Evolutionary conservation across 2,797 vertebrate species (phyloP), one percentile per base, ranked within the genome.

Genomic region (Holocentrus rufus): DNA sequence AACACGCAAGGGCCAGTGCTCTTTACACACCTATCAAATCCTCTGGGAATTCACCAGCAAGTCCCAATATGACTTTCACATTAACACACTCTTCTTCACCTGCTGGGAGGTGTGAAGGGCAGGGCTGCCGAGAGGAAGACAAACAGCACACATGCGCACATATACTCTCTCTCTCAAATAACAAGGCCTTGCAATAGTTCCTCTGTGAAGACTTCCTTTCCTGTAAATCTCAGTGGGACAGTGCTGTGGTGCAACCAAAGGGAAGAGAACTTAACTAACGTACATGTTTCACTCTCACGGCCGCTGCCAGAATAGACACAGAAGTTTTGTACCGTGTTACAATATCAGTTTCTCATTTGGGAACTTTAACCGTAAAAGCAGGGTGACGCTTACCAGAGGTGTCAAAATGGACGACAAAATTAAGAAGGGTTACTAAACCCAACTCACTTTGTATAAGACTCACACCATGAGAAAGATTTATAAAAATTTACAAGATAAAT

Each of bases 1-100:
- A 23, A 65, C 72, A 61, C 1, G 10, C 2, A 4, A 0, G 15
- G 39, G 13, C 23, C 53, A 8, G 50, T 25, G 69, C n/a, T 54
- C 7, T 49, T 14, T 50, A 36, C 20, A 72, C 54, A 65, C 23
- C 17, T 44, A 36, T 17, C 17, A 23, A 52, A 50, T 22, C 58
- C 11, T 66, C 10, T 27, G 34, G 23, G 30, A 49, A 61, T 59
- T 55, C 18, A 67, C 25, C 7, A 53, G 42, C 46, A 58, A 68
- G 60, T 71, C 42, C 7, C 5, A 72, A 4, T 30, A 61, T 22
- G 9, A 76, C 49, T 17, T 71, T 77, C 25, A 56, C 3, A 46
- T 59, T 71, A n/a, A 42, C 34, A 61, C 10, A 17, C 39, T 47
- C 10, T 25, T 17, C 20, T 39, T 85, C 6, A 49, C 44, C 23